A percentile compares a stretch with the other conserved stretches of the same genome.
Evolutionary conservation across 2,113 vertebrate species (phyloP).

Genomic region (Nannospalax galili): DNA sequence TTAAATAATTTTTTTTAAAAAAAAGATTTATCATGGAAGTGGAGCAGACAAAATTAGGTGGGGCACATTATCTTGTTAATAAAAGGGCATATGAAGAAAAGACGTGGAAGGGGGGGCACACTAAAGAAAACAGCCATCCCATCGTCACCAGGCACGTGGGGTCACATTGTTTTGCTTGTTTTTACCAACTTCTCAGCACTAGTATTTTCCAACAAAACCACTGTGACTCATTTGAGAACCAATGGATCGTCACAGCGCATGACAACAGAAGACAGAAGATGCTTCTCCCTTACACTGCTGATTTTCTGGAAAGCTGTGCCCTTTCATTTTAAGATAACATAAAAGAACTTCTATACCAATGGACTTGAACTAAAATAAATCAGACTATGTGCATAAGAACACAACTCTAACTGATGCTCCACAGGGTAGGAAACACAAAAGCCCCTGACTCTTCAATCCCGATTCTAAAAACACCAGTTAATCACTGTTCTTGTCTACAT

Average conservation of each 20-base stretch:
- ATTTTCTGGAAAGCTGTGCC: not conserved
- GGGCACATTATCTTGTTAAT: not conserved
- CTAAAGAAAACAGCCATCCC: not conserved
- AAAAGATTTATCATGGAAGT: not conserved
- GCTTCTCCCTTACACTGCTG: not conserved
- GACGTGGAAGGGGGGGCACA: not conserved
- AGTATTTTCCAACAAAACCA: not conserved
- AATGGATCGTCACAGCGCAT: not conserved
- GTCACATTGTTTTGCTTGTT: not conserved
- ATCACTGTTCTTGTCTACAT: not conserved
- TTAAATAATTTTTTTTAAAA: too few relatives aligned
- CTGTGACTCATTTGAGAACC: not conserved
- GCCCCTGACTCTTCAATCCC: not conserved
- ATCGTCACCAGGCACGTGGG: not conserved
- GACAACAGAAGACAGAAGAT: not conserved
- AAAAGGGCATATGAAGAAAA: not conserved
- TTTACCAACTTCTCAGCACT: not conserved
- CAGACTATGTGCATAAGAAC: not conserved
- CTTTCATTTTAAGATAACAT: not conserved
- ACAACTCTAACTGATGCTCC: accelerated
- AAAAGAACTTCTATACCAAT: not conserved
- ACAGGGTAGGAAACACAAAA: not conserved
- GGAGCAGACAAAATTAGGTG: not conserved
- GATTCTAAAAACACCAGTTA: not conserved
- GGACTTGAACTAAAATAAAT: not conserved